These are phyloP conservation scores for Brachypodius melanocephalos DNA, from an alignment of 2,113 vertebrate genomes.

Conservation along the genomic window DNA sequence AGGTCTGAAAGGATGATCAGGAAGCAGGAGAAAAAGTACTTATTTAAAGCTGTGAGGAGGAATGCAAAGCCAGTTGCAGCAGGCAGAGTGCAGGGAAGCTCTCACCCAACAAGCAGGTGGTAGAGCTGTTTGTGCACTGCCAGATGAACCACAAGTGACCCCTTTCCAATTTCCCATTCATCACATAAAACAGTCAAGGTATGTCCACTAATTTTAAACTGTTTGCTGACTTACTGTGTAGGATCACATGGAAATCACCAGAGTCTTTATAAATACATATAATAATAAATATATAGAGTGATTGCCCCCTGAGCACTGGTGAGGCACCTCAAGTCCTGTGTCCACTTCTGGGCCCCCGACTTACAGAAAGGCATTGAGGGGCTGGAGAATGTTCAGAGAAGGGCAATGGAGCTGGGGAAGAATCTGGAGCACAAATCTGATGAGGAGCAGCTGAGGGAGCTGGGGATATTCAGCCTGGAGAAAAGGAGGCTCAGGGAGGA, in stretches of 20 bases:
- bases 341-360: background rate
- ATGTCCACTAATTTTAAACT: background rate
- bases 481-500: background rate
- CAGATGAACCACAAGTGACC: background rate
- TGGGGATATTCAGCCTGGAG: background rate
- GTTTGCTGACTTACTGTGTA: background rate
- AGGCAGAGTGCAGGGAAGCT: background rate
- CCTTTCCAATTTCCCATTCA: background rate
- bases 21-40: background rate
- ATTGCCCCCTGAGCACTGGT: too few species aligned
- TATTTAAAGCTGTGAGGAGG: background rate
- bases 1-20: background rate
- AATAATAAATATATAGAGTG: too few species aligned
- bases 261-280: background rate
- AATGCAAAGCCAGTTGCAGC: background rate
- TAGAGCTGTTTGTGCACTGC: background rate
- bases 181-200: background rate
- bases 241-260: background rate
- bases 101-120: background rate
- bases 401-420: background rate
- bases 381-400: background rate
- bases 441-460: background rate
- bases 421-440: background rate
- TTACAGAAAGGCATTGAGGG: background rate
- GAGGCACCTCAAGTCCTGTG: fast-evolving